Evolutionary conservation across 2,797 vertebrate genomes (phyloP), one percentile per base, ranked within the genome.

Genomic region (Sebastes minor): DNA sequence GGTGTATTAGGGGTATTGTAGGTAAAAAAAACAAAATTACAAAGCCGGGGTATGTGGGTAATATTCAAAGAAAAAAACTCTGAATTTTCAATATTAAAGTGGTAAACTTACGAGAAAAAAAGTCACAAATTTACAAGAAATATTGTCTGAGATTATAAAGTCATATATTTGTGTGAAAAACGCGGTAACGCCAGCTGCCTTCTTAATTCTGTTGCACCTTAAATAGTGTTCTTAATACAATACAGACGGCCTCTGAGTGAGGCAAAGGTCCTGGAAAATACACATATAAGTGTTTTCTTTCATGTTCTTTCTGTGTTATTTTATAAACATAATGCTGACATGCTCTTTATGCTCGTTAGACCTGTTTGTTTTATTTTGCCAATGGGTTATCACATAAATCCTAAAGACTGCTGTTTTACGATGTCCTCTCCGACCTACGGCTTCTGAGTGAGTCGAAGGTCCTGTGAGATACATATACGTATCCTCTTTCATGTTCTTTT

Each of bases 391-490:
- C 38, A 42, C 13, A 0, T 42, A 16, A 42, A 42, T 42, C 14
- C 38, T 42, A 42, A 42, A 42, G 38, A 42, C 14, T 42, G 38
- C 38, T 7, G 38, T 42, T 42, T 42, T 16, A 38, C 38, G 2
- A 16, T 42, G 6, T 42, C 38, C 38, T 42, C 55, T 56, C 35
- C 13, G 13, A 38, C 13, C 0, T 38, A 38, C 13, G 2, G 13
- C 13, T 38, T 38, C 55, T 56, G 12, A 56, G 53, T 5, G 22
- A 56, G 53, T 2, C 6, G 23, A 56, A 16, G 25, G 23, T 57
- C 55, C 0, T 16, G 53, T 12, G 0, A 55, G 10, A 55, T 22
- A 55, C 16, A 55, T 23, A 27, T 57, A 57, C 23, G 23, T 0
- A 7, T 16, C 23, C 0, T 57, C 23, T 8, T 57, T 57, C 55